phyloP scores from a whole-genome alignment of 2,113 vertebrate genomes.

The Tenrec ecaudatus region DNA sequence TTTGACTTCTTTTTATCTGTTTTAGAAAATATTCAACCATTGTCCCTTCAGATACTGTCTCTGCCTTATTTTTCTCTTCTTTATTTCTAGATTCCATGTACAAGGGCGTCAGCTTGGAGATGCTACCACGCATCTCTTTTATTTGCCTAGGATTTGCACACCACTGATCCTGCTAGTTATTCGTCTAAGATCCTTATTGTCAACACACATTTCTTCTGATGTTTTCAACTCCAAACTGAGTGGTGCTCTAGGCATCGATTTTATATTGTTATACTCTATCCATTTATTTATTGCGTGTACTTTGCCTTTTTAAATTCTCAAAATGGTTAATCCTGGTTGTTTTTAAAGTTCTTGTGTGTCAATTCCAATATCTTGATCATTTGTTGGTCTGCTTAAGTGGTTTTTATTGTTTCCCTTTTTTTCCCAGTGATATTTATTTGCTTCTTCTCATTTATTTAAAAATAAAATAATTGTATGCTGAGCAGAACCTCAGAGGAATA shows the following conservation, averaged over 20 bases:
- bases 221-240: background rate
- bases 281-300: background rate
- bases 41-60: constrained; percentile 24
- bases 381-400: background rate
- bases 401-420: background rate
- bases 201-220: background rate
- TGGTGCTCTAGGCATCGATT: background rate
- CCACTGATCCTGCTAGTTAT: background rate
- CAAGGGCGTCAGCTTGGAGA: background rate
- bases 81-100: background rate
- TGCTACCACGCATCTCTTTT: background rate
- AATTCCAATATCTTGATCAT: background rate
- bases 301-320: background rate
- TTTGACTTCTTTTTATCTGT: constrained; percentile 3
- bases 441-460: background rate
- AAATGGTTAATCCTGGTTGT: background rate
- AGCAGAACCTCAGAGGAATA: background rate
- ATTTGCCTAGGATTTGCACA: background rate
- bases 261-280: background rate
- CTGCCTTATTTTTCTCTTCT: background rate
- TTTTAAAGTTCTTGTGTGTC: background rate
- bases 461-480: background rate
- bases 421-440: background rate
- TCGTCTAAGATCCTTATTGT: background rate
- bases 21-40: constrained; percentile 11